phyloP scores from a whole-genome alignment of 2,113 vertebrate genomes.

The Trachemys scripta region DNA sequence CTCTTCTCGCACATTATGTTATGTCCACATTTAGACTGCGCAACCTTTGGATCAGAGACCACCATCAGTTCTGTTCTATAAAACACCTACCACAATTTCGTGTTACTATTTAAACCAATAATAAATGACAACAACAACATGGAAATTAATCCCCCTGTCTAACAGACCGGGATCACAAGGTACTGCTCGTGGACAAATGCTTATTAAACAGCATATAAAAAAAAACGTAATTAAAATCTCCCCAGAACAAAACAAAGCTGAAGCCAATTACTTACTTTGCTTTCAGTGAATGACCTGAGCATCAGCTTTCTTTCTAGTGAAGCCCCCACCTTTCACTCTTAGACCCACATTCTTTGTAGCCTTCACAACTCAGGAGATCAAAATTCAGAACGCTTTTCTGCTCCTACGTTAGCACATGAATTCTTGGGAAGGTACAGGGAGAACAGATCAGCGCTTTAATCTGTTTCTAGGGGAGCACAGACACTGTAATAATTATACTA shows the following conservation, averaged over 20 bases:
- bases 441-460: neutral
- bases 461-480: constrained; percentile 8
- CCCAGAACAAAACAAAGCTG: constrained; percentile 63
- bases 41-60: neutral
- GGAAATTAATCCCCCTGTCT: constrained; percentile 65
- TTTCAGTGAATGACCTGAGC: constrained; percentile 43
- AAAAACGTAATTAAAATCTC: constrained; percentile 60
- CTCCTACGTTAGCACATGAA: neutral
- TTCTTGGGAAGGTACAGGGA: neutral
- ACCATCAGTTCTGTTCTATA: neutral
- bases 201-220: constrained; percentile 61
- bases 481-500: constrained; percentile 7
- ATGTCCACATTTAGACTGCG: neutral
- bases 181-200: constrained; percentile 58
- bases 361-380: neutral
- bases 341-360: neutral
- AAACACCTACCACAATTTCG: constrained; percentile 8
- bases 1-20: neutral
- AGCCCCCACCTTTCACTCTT: constrained; percentile 6
- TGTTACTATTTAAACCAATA: constrained; percentile 58
- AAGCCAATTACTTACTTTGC: constrained; percentile 46
- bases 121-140: constrained; percentile 49
- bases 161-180: constrained; percentile 55
- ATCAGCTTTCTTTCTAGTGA: neutral
- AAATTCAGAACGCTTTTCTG: neutral